These are phyloP conservation scores for Phocoena sinus DNA, from an alignment of 2,113 vertebrate genomes.

Conservation along the genomic window DNA sequence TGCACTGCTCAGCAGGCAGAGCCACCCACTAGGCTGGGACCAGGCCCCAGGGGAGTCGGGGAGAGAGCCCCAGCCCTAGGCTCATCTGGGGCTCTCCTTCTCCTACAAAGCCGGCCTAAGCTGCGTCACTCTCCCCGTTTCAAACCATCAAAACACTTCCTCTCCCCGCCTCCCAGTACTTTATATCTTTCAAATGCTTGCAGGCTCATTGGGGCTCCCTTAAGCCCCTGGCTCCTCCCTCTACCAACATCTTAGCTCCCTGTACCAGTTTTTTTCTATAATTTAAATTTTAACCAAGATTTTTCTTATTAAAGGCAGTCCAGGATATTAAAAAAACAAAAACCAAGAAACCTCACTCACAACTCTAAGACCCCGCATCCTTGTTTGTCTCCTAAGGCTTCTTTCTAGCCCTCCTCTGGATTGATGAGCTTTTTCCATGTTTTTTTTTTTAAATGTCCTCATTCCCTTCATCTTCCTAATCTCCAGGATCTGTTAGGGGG, in stretches of 20 bases:
- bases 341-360: background rate
- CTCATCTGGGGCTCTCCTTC: background rate
- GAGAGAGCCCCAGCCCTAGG: background rate
- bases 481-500: background rate
- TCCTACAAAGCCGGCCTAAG: background rate
- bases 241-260: background rate
- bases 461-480: background rate
- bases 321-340: background rate
- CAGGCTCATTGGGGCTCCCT: background rate
- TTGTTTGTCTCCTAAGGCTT: background rate
- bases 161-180: accelerated
- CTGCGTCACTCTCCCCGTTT: background rate
- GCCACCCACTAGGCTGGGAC: background rate
- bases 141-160: background rate
- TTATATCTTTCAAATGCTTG: background rate
- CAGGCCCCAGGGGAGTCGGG: background rate
- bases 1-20: background rate
- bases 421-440: background rate
- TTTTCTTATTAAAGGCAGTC: background rate
- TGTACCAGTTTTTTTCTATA: background rate
- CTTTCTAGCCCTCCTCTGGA: background rate
- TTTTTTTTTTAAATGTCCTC: background rate
- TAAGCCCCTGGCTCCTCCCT: background rate
- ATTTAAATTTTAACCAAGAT: background rate
- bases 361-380: background rate